A percentile compares a stretch with the other conserved stretches of the same genome.
phyloP scores from a whole-genome alignment of 2,797 vertebrate genomes.

The Ataeniobius toweri region DNA sequence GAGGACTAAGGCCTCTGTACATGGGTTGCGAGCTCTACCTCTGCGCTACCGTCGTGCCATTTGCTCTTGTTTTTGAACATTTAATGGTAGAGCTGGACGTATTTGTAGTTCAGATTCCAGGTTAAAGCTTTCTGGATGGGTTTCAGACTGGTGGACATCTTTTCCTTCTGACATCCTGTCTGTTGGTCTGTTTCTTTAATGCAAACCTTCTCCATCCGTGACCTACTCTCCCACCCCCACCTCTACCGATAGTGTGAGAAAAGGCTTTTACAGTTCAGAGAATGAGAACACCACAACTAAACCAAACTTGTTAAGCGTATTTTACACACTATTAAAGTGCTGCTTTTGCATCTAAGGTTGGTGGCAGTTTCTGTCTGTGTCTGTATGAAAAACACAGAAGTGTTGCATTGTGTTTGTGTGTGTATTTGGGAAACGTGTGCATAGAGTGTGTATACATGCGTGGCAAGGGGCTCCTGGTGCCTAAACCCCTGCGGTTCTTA shows the following conservation, averaged over 20 bases:
- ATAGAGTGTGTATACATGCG: slow-evolving; percentile 21
- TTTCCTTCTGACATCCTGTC: slow-evolving; percentile 10
- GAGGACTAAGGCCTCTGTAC: no score
- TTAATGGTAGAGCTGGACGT: slow-evolving; percentile 10
- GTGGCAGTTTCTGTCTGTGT: slow-evolving; percentile 28
- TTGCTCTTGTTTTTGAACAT: slow-evolving; percentile 20
- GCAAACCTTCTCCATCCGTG: slow-evolving; percentile 18
- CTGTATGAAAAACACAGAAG: slow-evolving; percentile 23
- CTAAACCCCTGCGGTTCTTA: slow-evolving; percentile 57
- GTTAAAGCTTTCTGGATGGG: slow-evolving; percentile 39
- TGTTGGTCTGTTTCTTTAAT: slow-evolving; percentile 14
- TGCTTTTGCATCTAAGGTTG: slow-evolving; percentile 31
- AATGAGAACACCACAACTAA: slow-evolving; percentile 32
- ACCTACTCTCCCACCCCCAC: background rate
- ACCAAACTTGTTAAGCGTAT: slow-evolving; percentile 47
- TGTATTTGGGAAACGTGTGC: slow-evolving; percentile 1
- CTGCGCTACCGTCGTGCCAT: no score
- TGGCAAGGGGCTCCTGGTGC: slow-evolving; percentile 15
- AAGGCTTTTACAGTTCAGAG: slow-evolving; percentile 48
- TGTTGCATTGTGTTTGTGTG: slow-evolving; percentile 7
- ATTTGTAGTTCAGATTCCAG: slow-evolving; percentile 31
- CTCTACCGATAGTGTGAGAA: slow-evolving; percentile 47
- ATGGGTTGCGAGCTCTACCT: no score
- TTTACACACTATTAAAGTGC: slow-evolving; percentile 44
- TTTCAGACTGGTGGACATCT: slow-evolving; percentile 6